Evolutionary conservation across 2,888 invertebrate genomes (phyloP).

Genomic region (Andrena flavipes): DNA sequence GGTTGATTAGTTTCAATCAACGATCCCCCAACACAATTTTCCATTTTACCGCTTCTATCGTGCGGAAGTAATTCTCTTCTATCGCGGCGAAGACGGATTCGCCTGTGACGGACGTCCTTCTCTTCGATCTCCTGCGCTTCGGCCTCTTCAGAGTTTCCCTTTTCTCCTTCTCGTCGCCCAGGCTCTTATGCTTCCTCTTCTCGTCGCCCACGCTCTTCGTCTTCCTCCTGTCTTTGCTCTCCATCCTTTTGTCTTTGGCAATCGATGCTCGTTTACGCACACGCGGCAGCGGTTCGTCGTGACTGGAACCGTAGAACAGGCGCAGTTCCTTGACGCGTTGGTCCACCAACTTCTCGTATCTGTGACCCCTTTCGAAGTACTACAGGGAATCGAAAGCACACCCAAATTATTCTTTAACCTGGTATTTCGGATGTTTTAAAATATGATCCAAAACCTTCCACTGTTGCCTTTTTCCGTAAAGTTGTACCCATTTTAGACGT

Average conservation of each 20-base stretch:
- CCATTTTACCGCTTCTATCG: constrained; percentile 27
- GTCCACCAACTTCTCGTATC: constrained; percentile 76
- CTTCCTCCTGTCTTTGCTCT: constrained; percentile 15
- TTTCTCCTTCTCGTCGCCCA: background rate
- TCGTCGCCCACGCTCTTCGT: background rate
- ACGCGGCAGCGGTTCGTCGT: background rate
- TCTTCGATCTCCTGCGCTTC: background rate
- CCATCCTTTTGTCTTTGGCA: constrained; percentile 10
- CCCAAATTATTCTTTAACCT: background rate
- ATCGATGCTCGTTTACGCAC: background rate
- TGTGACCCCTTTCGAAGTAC: constrained; percentile 77
- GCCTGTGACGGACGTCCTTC: background rate
- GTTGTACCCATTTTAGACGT: too few species aligned
- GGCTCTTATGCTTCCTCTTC: background rate
- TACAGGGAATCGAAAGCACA: constrained; percentile 38
- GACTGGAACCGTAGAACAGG: constrained; percentile 39
- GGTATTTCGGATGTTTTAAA: too few species aligned
- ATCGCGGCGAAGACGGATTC: background rate
- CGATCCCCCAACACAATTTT: background rate
- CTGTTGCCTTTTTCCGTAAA: too few species aligned
- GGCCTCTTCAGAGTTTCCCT: constrained; percentile 3
- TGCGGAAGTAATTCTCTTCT: constrained; percentile 33
- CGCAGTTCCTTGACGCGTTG: constrained; percentile 76
- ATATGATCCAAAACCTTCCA: too few species aligned
- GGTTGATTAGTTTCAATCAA: constrained; percentile 1